Conservation (phyloP, 2,888 invertebrate genomes). For the Hyppa rectilinea region DNA sequence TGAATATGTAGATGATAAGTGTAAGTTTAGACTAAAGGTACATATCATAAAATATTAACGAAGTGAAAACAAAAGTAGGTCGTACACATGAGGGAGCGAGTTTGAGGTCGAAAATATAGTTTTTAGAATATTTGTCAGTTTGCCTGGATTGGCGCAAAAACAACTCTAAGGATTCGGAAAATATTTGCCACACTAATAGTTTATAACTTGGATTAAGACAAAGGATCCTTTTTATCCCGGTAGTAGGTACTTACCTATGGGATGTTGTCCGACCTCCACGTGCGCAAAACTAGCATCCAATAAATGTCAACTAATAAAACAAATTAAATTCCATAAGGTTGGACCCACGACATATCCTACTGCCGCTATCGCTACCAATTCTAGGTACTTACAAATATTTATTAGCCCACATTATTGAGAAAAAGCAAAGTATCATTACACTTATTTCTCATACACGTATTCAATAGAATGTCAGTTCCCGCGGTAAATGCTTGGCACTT, state of each 20-base stretch:
- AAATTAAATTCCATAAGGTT: not conserved
- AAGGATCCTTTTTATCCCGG: not conserved
- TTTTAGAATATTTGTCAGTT: not conserved
- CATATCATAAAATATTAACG: not conserved
- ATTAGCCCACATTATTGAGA: constrained; percentile 43
- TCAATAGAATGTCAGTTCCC: constrained; percentile 62
- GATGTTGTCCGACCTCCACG: not conserved
- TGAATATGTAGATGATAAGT: not conserved
- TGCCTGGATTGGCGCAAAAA: not conserved
- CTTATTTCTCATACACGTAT: constrained; percentile 57
- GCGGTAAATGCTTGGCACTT: constrained; percentile 60
- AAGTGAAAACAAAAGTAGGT: not conserved
- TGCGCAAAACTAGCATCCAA: not conserved
- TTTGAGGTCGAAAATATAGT: not conserved
- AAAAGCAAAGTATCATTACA: constrained; percentile 51
- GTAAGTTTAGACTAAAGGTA: not conserved
- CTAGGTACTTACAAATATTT: constrained; percentile 36
- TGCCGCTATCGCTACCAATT: not conserved
- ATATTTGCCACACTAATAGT: not conserved
- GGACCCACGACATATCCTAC: not conserved
- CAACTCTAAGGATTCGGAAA: not conserved
- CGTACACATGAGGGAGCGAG: not conserved
- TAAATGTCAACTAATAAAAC: not conserved
- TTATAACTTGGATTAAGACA: not conserved
- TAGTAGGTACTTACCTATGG: not conserved